Evolutionary conservation across 2,888 invertebrate genomes (phyloP), one percentile per base, ranked within the genome.

Genomic region (Mamestra brassicae): DNA sequence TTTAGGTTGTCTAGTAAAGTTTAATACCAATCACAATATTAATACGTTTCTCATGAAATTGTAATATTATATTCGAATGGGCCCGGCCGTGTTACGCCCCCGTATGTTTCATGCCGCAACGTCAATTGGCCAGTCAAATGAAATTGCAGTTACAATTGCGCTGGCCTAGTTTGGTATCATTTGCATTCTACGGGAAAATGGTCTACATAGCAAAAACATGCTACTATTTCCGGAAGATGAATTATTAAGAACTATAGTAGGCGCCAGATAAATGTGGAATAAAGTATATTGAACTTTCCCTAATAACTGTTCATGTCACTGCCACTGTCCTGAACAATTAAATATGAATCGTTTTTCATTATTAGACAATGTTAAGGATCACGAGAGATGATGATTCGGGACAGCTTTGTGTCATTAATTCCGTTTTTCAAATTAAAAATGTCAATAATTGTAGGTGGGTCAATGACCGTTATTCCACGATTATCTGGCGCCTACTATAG

Each of bases 141-240:
- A 90, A 90, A 87, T 90, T 87, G 84, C 85, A 87, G 83, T 85
- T 84, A 87, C 89, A 89, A 88, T 88, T 84, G 85, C 71, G 78
- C 57, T 89, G 90, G 65, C 91, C 92, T 85, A 91, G 83, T 89
- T 91, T 64, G 36, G 17, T 61, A 66, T 60, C 36, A 67, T 78
- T 78, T 78, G 71, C 69, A 83, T 81, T 77, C 85, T 78, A 63
- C 69, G 64, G 77, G 73, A 65, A 74, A 77, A 71, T 66, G 67
- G 34, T 63, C 66, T 61, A 69, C 38, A 71, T 76, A 78, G 54
- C 61, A 50, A 63, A 79, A 78, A 54, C 36, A 57, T 38, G 7
- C 38, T 42, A n/a, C 42, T 58, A 64, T 70, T 65, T 52, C 42
- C 38, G 60, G 36, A 50, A 65, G 52, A 61, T 55, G 17, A 45